Evolutionary conservation across 2,797 vertebrate genomes (phyloP).

Genomic region (Sphenodon punctatus): DNA sequence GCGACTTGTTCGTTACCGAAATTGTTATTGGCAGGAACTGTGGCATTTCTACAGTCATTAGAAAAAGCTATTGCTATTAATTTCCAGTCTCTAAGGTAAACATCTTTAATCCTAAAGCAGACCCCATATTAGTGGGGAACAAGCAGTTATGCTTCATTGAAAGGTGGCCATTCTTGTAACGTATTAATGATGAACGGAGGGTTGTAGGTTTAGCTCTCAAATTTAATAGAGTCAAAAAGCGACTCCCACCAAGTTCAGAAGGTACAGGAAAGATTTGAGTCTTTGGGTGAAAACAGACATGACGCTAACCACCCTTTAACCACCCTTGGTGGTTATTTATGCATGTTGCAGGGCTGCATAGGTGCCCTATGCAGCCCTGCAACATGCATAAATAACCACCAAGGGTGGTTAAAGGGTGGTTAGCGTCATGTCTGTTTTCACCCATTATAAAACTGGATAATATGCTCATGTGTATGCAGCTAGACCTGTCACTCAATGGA

Average conservation of each 20-base stretch:
- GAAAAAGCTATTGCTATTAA: slow-evolving; percentile 54
- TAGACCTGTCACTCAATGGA: neutral
- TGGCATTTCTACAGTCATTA: slow-evolving; percentile 48
- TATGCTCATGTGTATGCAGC: neutral
- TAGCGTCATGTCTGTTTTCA: no score
- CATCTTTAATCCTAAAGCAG: slow-evolving; percentile 46
- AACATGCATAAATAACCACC: no score
- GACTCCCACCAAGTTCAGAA: rapidly evolving
- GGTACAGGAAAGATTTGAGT: neutral
- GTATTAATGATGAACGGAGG: neutral
- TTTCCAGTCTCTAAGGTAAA: slow-evolving; percentile 46
- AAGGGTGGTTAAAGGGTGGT: no score
- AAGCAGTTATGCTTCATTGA: slow-evolving; percentile 19
- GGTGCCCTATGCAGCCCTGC: no score
- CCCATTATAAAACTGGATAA: neutral
- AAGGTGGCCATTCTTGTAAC: neutral
- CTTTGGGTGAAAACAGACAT: no score
- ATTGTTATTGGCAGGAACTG: slow-evolving; percentile 53
- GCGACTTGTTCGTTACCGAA: slow-evolving; percentile 56
- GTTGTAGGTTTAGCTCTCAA: neutral
- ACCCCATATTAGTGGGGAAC: slow-evolving; percentile 27
- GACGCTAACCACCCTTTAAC: no score
- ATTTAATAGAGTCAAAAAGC: neutral
- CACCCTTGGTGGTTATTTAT: no score
- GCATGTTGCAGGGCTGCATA: no score